Conservation (phyloP, 2,888 invertebrate genomes). For the Phania funesta region DNA sequence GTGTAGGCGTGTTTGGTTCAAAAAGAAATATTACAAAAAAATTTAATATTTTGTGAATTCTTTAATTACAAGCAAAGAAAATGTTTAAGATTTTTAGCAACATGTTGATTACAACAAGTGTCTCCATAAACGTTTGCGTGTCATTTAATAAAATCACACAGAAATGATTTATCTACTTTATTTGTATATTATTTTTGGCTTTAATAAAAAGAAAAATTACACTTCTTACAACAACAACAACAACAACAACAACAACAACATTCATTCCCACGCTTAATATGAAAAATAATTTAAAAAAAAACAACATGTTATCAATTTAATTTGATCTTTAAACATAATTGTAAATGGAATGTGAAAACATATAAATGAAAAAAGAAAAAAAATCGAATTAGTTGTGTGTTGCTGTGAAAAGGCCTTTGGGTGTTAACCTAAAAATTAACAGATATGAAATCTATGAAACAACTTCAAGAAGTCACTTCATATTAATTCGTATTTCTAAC, state of each 20-base stretch:
- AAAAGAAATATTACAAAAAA: slow-evolving; percentile 18
- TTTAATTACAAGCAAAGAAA: slow-evolving; percentile 31
- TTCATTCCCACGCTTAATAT: slow-evolving; percentile 53
- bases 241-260: background rate
- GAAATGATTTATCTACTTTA: slow-evolving; percentile 42
- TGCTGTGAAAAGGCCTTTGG: background rate
- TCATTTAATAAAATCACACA: slow-evolving; percentile 1
- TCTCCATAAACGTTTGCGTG: slow-evolving; percentile 54
- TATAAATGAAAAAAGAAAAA: background rate
- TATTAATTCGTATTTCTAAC: too few species aligned
- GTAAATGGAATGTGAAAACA: background rate
- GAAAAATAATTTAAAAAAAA: slow-evolving; percentile 18
- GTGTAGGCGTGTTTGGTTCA: slow-evolving; percentile 36
- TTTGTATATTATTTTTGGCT: background rate
- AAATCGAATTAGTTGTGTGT: background rate
- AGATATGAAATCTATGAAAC: too few species aligned
- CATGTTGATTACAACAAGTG: slow-evolving; percentile 57
- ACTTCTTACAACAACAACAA: background rate
- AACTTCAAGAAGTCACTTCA: too few species aligned
- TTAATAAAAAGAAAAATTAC: too few species aligned
- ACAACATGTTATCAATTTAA: slow-evolving; percentile 22
- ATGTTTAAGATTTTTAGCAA: slow-evolving; percentile 37
- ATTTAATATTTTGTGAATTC: slow-evolving; percentile 5
- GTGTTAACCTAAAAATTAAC: background rate
- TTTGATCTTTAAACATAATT: slow-evolving; percentile 24